Evolutionary conservation across 2,797 vertebrate species (phyloP), one percentile per base, ranked within the genome.

Genomic region (Pelochelys cantorii): DNA sequence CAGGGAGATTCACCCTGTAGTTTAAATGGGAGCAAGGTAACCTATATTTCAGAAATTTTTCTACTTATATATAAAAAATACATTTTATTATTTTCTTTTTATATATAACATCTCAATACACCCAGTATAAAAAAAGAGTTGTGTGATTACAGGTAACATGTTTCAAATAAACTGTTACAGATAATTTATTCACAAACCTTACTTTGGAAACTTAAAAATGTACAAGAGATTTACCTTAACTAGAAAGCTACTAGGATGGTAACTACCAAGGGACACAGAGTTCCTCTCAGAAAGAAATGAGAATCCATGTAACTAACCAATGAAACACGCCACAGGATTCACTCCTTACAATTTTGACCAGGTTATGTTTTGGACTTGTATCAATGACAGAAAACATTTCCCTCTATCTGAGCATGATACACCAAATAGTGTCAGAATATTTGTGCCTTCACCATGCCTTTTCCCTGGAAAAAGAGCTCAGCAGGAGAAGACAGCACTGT

Each of bases 361-460:
- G n/a, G 65, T 71, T 71, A 71, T 71, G 8, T 34, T 31, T 31
- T 11, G 17, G 8, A 68, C 8, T 18, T 10, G n/a, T 68, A 68
- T 68, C n/a, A 68, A 68, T 37, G n/a, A 71, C 10, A 8, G 17
- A 34, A 18, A 37, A 34, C 5, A 5, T 71, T 71, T n/a, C n/a
- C 20, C 4, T 71, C 5, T 71, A 37, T 37, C 18, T 71, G 18
- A 71, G n/a, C n/a, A 71, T 11, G 18, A 71, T 37, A 22, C 5
- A 79, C 7, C 23, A 89, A 53, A 53, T 4, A 31, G 29, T 42
- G 71, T 31, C 7, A 78, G 14, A 81, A 71, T 31, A n/a, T 65
- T 14, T 65, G 29, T 31, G 37, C 83, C 71, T 75, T 12, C 20
- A 55, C 34, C 0, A 0, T 79, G 82, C 1, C 0, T 65, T 92